Base-by-base conservation (phyloP, 2,888 invertebrate genomes). In the Hirtodrosophila cameraria region DNA sequence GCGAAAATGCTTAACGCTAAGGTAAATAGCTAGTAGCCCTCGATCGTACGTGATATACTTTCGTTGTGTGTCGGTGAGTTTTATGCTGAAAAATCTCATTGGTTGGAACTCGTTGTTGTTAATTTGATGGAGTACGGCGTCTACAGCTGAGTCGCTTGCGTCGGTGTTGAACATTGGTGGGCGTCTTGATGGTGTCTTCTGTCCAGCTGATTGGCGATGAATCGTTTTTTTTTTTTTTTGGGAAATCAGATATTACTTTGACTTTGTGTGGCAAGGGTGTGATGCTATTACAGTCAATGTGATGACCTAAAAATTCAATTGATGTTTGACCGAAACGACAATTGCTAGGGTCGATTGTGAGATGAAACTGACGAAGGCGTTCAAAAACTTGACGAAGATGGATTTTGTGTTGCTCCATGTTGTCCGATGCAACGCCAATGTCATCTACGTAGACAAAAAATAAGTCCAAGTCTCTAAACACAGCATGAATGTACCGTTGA, bases 241-340 rank as follows among this genome's bases (percentile, higher is more conserved):
- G 9, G 28, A 15, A 5, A 41, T 28, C 4, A 15, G 25, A n/a
- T n/a, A n/a, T n/a, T 28, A n/a, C n/a, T n/a, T n/a, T n/a, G n/a
- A n/a, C n/a, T n/a, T n/a, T n/a, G n/a, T n/a, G n/a, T n/a, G n/a
- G n/a, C n/a, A n/a, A n/a, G n/a, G n/a, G n/a, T 27, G 13, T 27
- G 27, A 41, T 41, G 13, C 41, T 27, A 25, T 41, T 27, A 7
- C 3, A 28, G 16, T 41, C 41, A 15, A 41, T 15, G 9, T 9
- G 15, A 13, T 41, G 27, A 13, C 41, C 41, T 15, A 41, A 15
- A 13, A 41, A 41, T 5, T 41, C 15, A 3, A 41, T 41, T 13
- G 41, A 41, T 13, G 36, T n/a, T 11, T n/a, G n/a, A n/a, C n/a
- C n/a, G n/a, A n/a, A n/a, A n/a, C n/a, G n/a, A n/a, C n/a, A n/a